A percentile compares a stretch with the other conserved stretches of the same genome.
These are phyloP conservation scores for Microplitis deprimator DNA, from an alignment of 2,888 invertebrate genomes.

Conservation along the genomic window DNA sequence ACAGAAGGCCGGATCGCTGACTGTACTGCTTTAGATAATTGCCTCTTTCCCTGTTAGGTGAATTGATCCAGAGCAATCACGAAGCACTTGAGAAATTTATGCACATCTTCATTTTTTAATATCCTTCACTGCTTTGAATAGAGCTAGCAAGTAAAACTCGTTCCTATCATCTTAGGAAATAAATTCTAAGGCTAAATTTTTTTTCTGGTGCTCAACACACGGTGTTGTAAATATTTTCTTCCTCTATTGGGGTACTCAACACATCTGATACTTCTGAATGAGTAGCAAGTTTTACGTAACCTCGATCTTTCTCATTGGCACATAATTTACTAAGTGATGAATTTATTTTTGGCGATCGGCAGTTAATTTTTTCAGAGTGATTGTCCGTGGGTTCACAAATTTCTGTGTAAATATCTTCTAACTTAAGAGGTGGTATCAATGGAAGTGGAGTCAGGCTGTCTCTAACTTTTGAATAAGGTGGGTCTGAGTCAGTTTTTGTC, in stretches of 20 bases:
- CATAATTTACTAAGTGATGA: constrained; percentile 53
- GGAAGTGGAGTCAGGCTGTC: constrained; percentile 66
- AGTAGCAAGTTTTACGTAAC: constrained; percentile 65
- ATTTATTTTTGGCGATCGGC: constrained; percentile 48
- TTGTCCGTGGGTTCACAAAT: constrained; percentile 61
- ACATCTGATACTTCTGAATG: constrained; percentile 66
- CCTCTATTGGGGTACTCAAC: constrained; percentile 65
- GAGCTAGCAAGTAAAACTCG: neutral
- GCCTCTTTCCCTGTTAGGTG: neutral
- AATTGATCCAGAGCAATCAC: constrained; percentile 17
- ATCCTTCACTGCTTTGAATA: constrained; percentile 24
- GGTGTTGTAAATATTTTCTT: constrained; percentile 70
- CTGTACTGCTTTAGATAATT: too few relatives aligned
- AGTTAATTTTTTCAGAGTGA: constrained; percentile 40
- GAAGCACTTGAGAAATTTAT: neutral
- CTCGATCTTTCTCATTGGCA: constrained; percentile 62
- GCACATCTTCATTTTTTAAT: constrained; percentile 4
- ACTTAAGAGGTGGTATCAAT: constrained; percentile 60
- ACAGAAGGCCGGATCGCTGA: too few relatives aligned
- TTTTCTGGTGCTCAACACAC: constrained; percentile 62
- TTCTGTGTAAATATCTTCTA: constrained; percentile 70
- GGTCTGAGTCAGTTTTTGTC: constrained; percentile 61
- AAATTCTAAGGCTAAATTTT: too few relatives aligned
- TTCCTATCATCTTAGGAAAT: neutral
- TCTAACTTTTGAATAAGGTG: constrained; percentile 69